A percentile compares a stretch with the other conserved stretches of the same genome.
phyloP scores from a whole-genome alignment of 2,888 invertebrate species.

The Rotaria socialis region DNA sequence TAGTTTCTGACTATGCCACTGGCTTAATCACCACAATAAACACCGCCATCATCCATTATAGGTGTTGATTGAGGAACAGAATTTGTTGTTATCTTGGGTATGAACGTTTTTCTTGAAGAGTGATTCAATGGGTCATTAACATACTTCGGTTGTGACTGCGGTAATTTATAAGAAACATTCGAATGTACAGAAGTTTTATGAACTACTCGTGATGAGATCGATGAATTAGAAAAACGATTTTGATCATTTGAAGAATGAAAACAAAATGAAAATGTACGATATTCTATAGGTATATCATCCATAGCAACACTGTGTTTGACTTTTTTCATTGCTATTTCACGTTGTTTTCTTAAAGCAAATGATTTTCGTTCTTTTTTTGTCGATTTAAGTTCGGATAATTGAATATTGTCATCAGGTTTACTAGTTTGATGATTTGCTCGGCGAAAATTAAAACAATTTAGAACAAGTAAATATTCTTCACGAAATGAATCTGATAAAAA shows the following conservation, averaged over 20 bases:
- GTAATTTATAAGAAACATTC: not conserved
- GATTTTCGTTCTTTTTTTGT: not conserved
- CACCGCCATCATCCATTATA: not conserved
- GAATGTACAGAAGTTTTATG: not conserved
- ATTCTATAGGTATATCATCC: not conserved
- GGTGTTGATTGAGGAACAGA: not conserved
- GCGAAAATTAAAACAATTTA: not conserved
- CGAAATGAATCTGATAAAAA: slow-evolving; percentile 33
- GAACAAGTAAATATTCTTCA: slow-evolving; percentile 19
- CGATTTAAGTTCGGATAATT: not conserved
- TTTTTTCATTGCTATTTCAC: not conserved
- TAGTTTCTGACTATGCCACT: no score
- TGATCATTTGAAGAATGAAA: not conserved
- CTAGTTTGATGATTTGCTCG: not conserved
- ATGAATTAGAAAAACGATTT: not conserved
- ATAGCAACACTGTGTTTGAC: not conserved
- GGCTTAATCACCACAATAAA: not conserved
- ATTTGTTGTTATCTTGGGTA: not conserved
- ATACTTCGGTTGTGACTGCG: not conserved
- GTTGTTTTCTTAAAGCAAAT: not conserved
- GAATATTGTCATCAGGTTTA: not conserved
- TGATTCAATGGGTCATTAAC: not conserved
- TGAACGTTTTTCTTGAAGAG: not conserved
- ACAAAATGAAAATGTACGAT: not conserved
- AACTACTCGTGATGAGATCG: not conserved